phyloP scores from a whole-genome alignment of 1,140 invertebrate species.

The Solenopsis invicta region DNA sequence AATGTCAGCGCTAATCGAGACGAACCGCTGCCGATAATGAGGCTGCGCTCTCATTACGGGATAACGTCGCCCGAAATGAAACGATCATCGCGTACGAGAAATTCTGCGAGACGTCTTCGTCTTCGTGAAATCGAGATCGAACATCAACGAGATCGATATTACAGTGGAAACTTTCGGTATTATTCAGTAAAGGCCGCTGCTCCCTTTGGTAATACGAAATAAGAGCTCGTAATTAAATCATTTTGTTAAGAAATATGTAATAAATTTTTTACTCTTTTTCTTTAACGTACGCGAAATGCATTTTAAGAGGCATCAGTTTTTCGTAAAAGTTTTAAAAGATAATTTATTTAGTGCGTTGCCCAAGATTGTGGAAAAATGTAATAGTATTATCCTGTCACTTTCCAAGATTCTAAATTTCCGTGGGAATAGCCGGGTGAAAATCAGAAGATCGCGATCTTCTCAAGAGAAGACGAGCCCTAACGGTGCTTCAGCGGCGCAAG shows the following conservation, averaged over 20 bases:
- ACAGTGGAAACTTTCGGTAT: conserved; percentile 44
- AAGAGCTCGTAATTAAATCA: background rate
- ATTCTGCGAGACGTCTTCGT: conserved; percentile 6
- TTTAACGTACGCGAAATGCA: background rate
- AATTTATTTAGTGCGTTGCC: no score
- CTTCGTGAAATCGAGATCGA: conserved; percentile 39
- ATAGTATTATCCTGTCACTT: conserved; percentile 37
- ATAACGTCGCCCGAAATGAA: conserved; percentile 43
- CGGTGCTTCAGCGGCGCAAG: conserved; percentile 45
- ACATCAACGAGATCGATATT: conserved; percentile 42
- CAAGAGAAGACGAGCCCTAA: conserved; percentile 56
- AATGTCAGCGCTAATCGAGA: conserved; percentile 63
- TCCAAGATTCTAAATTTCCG: conserved; percentile 25
- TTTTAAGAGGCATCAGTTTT: background rate
- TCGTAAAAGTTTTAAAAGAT: background rate
- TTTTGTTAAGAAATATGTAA: background rate
- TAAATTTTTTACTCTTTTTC: background rate
- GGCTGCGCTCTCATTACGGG: conserved; percentile 49
- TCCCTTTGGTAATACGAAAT: conserved; percentile 1
- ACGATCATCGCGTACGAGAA: conserved; percentile 38
- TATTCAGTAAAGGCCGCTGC: conserved; percentile 1
- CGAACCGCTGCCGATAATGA: conserved; percentile 66
- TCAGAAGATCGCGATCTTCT: conserved; percentile 30
- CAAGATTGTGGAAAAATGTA: background rate
- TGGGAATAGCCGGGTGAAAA: conserved; percentile 56